These are phyloP conservation scores for Sturmia bella DNA, from an alignment of 2,888 invertebrate species.

Conservation along the genomic window DNA sequence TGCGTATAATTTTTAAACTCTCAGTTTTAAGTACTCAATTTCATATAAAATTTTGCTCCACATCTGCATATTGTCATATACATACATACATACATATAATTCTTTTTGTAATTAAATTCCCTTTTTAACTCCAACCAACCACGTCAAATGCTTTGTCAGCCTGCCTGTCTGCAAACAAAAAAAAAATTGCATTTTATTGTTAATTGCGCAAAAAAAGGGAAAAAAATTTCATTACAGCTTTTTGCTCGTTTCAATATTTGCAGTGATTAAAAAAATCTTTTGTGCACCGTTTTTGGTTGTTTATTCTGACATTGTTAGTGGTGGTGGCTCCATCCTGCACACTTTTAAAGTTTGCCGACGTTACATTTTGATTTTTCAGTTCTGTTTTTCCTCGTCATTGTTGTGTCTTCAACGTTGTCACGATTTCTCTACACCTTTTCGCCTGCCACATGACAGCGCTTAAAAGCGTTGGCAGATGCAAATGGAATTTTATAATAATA, in stretches of 20 bases:
- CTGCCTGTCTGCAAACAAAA: conserved; percentile 51
- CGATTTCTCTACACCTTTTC: background rate
- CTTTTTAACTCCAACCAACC: background rate
- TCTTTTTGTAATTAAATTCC: background rate
- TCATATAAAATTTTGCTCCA: no score
- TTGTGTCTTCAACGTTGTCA: background rate
- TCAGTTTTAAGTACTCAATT: no score
- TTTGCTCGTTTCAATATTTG: conserved; percentile 1
- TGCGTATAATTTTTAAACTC: no score
- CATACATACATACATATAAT: no score
- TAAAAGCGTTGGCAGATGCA: background rate
- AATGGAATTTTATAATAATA: background rate
- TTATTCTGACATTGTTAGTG: background rate
- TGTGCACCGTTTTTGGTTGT: background rate
- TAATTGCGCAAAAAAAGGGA: conserved; percentile 51
- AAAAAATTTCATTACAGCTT: conserved; percentile 47
- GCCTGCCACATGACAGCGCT: background rate
- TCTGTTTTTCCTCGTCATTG: background rate
- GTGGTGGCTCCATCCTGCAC: background rate
- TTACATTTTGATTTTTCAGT: background rate
- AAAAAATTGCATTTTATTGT: conserved; percentile 55
- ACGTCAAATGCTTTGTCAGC: conserved; percentile 42
- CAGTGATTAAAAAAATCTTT: background rate
- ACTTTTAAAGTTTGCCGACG: conserved; percentile 13
- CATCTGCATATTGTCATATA: no score